Conservation (phyloP, 2,113 vertebrate species). For the Lagopus muta region DNA sequence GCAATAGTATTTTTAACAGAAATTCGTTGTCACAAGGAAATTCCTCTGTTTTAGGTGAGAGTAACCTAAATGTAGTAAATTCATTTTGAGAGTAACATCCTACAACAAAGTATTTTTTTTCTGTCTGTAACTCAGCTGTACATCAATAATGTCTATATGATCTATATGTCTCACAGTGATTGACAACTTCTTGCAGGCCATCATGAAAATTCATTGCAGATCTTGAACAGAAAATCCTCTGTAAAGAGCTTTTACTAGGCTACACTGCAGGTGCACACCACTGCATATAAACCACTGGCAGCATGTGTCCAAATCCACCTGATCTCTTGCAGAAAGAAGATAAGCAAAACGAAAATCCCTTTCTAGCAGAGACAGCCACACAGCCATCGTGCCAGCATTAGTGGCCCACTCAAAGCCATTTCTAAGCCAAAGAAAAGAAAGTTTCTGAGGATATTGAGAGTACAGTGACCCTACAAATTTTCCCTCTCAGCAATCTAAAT, state of each 20-base stretch:
- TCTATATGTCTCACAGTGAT: background rate
- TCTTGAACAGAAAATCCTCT: background rate
- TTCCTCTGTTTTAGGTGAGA: background rate
- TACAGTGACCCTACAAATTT: background rate
- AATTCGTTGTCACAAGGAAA: background rate
- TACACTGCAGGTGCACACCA: background rate
- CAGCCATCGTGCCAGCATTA: background rate
- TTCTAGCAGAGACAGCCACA: background rate
- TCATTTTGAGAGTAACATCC: background rate
- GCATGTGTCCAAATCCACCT: background rate
- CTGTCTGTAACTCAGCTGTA: background rate
- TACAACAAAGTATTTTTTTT: conserved; percentile 11
- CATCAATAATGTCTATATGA: background rate
- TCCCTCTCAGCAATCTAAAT: background rate
- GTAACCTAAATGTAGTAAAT: background rate
- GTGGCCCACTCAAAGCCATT: background rate
- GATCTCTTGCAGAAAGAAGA: background rate
- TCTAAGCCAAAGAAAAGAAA: background rate
- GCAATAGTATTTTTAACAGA: background rate
- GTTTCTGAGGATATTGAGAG: background rate
- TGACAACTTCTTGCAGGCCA: background rate
- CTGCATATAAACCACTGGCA: background rate
- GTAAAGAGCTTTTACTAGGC: background rate
- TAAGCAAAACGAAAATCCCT: background rate
- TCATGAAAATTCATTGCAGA: background rate